Percentiles rank a stretch among this genome's conserved stretches.
phyloP scores from a whole-genome alignment of 2,888 invertebrate species.

The Machimus rusticus region DNA sequence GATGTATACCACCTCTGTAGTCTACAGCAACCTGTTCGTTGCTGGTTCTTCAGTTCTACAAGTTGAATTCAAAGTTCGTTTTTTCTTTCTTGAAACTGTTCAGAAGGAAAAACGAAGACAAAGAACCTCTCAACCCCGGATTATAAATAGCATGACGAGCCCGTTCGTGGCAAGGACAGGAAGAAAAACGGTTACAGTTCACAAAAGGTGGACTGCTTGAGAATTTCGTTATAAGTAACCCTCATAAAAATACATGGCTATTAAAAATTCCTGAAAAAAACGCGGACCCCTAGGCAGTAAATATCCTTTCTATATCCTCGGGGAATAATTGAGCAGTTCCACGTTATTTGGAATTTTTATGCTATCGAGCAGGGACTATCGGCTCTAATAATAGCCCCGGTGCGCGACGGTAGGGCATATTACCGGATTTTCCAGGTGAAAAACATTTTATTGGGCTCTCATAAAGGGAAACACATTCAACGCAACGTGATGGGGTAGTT shows the following conservation, averaged over 20 bases:
- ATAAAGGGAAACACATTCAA: not conserved
- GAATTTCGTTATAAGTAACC: constrained; percentile 14
- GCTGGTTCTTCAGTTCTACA: not conserved
- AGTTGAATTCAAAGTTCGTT: not conserved
- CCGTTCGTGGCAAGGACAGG: not conserved
- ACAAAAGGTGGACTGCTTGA: not conserved
- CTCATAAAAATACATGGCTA: not conserved
- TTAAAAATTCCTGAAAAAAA: not conserved
- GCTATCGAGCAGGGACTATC: not conserved
- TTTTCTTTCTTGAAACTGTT: not conserved
- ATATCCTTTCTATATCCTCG: not conserved
- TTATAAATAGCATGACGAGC: not conserved
- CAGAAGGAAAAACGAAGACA: not conserved
- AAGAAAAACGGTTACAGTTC: constrained; percentile 2
- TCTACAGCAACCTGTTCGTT: not conserved
- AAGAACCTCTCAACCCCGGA: not conserved
- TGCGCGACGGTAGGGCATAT: not conserved
- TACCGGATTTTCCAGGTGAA: not conserved
- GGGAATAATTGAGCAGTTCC: not conserved
- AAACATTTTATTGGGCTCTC: not conserved
- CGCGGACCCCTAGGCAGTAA: not conserved
- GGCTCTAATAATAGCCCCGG: not conserved
- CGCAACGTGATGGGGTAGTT: not conserved
- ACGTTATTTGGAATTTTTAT: not conserved
- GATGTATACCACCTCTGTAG: not conserved